phyloP scores from a whole-genome alignment of 2,888 invertebrate genomes.

The Sarcophaga variegata region DNA sequence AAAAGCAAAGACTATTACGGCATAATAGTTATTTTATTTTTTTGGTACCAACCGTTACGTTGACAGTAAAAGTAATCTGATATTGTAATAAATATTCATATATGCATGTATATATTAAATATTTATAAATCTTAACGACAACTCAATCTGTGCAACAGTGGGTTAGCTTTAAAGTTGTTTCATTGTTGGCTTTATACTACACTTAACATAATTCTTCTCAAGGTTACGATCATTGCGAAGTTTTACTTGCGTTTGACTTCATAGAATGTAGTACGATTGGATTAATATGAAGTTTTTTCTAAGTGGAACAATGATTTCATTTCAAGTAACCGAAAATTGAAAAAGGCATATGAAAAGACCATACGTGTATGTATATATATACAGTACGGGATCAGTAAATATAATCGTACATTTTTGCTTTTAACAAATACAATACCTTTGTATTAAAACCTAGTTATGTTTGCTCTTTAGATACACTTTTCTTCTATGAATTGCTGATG shows the following conservation, averaged over 20 bases:
- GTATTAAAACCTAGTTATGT: too few species aligned
- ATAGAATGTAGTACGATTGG: too few species aligned
- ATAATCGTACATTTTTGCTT: too few species aligned
- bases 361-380: too few species aligned
- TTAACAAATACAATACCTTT: too few species aligned
- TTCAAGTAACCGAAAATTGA: too few species aligned
- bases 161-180: slow-evolving; percentile 53
- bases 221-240: slow-evolving; percentile 71
- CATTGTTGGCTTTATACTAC: slow-evolving; percentile 22
- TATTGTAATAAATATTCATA: slow-evolving; percentile 26
- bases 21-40: not conserved
- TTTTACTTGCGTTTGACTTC: slow-evolving; percentile 36
- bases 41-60: slow-evolving; percentile 1
- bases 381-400: too few species aligned
- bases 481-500: too few species aligned
- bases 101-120: slow-evolving; percentile 9
- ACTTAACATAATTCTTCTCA: slow-evolving; percentile 59
- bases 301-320: too few species aligned
- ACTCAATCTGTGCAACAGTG: not conserved
- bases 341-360: too few species aligned
- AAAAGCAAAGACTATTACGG: not conserved
- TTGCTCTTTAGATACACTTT: too few species aligned
- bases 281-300: too few species aligned
- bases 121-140: slow-evolving; percentile 31
- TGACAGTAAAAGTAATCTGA: slow-evolving; percentile 40